A percentile compares a stretch with the other conserved stretches of the same genome.
Conservation (phyloP, 2,113 vertebrate genomes). For the Sorex araneus region DNA sequence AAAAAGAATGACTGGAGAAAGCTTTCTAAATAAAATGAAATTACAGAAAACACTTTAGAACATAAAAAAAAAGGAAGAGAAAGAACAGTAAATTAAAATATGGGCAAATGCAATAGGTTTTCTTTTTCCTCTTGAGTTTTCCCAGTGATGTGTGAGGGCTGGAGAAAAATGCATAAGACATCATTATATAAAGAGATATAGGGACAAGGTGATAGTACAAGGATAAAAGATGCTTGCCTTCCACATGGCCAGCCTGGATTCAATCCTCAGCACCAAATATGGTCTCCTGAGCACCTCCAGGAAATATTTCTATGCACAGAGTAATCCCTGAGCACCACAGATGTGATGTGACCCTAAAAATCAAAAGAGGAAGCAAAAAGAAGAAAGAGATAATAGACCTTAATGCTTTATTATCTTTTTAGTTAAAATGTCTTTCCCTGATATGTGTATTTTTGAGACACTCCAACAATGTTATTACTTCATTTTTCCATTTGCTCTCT, state of each 20-base stretch:
- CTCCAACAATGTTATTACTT: not conserved
- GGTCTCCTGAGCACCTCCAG: too few relatives aligned
- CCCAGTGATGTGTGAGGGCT: not conserved
- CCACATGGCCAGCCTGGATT: too few relatives aligned
- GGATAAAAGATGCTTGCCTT: too few relatives aligned
- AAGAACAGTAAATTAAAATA: not conserved
- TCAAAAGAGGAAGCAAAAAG: too few relatives aligned
- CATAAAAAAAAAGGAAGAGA: not conserved
- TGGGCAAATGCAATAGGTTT: not conserved
- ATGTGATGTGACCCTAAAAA: too few relatives aligned
- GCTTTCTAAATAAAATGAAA: not conserved
- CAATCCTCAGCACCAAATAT: too few relatives aligned
- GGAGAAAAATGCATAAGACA: not conserved
- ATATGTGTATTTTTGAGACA: not conserved
- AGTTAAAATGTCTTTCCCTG: not conserved
- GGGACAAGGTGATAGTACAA: too few relatives aligned
- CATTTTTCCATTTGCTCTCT: constrained; percentile 11
- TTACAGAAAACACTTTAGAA: not conserved
- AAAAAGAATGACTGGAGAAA: not conserved
- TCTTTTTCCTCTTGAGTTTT: not conserved
- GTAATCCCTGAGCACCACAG: too few relatives aligned
- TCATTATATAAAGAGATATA: not conserved
- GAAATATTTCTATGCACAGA: too few relatives aligned
- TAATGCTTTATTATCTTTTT: not conserved
- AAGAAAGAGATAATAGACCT: not conserved